Evolutionary conservation across 2,888 invertebrate genomes (phyloP).

Genomic region (Tryphoninae sp.): DNA sequence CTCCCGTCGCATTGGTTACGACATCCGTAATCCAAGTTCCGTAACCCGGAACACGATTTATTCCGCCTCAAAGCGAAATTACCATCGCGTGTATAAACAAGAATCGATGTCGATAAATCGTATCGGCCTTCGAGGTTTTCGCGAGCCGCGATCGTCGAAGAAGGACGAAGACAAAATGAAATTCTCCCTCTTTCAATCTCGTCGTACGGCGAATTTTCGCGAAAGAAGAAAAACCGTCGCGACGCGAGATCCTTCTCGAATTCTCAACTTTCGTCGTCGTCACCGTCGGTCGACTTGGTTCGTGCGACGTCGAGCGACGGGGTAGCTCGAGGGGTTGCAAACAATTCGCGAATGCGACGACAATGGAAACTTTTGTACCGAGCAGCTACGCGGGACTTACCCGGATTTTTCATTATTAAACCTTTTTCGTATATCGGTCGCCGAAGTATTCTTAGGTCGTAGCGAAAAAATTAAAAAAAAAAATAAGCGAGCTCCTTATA

Average conservation of each 20-base stretch:
- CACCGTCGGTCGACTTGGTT: neutral
- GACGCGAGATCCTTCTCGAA: constrained; percentile 26
- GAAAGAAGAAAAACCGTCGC: neutral
- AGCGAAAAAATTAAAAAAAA: constrained; percentile 13
- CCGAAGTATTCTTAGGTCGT: constrained; percentile 48
- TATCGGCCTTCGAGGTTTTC: constrained; percentile 20
- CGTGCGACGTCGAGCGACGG: neutral
- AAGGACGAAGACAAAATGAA: neutral
- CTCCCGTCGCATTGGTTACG: constrained; percentile 33
- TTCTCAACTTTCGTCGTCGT: constrained; percentile 48
- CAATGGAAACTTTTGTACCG: constrained; percentile 73
- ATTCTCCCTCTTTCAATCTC: neutral
- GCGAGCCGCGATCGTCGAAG: neutral
- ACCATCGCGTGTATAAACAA: neutral
- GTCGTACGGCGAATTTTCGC: neutral
- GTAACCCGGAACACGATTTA: constrained; percentile 39
- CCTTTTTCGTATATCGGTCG: constrained; percentile 35
- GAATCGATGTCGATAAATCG: constrained; percentile 43
- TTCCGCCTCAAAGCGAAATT: constrained; percentile 41
- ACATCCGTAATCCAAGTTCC: constrained; percentile 18
- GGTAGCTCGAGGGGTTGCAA: constrained; percentile 64
- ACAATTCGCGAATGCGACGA: constrained; percentile 70
- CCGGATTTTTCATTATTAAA: constrained; percentile 50
- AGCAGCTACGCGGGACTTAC: neutral
- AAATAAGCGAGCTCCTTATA: constrained; percentile 37